phyloP scores from a whole-genome alignment of 2,113 vertebrate genomes.

The Tiliqua scincoides region DNA sequence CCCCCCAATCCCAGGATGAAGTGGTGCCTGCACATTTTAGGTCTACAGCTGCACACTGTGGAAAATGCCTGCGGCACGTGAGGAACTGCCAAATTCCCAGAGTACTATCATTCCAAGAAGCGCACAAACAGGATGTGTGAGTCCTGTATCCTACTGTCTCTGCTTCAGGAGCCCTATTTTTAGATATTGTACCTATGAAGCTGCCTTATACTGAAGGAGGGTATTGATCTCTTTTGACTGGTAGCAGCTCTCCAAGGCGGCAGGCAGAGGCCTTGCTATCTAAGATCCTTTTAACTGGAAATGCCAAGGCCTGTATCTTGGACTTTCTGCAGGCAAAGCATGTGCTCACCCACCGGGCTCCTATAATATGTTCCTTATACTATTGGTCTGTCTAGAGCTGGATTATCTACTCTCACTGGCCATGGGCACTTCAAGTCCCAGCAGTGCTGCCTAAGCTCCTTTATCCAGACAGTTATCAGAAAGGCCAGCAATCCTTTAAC shows the following conservation, averaged over 20 bases:
- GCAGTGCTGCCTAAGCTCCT: not conserved
- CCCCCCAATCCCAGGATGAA: not conserved
- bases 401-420: not conserved
- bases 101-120: not conserved
- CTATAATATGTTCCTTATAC: not conserved
- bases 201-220: not conserved
- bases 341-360: too few relatives aligned
- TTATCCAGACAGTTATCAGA: not conserved
- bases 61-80: not conserved
- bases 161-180: not conserved
- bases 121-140: not conserved
- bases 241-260: not conserved
- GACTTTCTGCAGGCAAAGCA: too few relatives aligned
- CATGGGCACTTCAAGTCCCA: not conserved
- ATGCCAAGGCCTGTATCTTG: too few relatives aligned
- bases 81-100: not conserved
- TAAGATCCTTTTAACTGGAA: not conserved
- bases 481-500: not conserved
- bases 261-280: not conserved
- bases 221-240: not conserved
- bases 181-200: not conserved
- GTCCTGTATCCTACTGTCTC: too few relatives aligned
- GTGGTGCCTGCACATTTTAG: not conserved
- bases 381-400: not conserved
- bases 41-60: not conserved